Conservation (phyloP, 2,888 invertebrate genomes). For the Physocephala rufipes region DNA sequence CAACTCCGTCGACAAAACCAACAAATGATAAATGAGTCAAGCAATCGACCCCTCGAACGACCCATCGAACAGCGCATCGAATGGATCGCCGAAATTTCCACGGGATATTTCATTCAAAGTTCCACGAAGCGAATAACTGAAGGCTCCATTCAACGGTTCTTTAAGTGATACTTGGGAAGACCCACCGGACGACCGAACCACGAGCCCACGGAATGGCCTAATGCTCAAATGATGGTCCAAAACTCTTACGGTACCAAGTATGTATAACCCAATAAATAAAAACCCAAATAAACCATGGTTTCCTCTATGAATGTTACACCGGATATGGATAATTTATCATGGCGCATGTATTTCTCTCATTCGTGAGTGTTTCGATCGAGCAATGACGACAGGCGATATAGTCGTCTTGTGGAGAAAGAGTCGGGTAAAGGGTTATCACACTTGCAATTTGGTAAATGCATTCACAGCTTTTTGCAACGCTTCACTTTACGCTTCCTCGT, state of each 20-base stretch:
- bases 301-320: conserved; percentile 14
- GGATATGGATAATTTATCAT: conserved; percentile 30
- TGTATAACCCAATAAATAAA: no score
- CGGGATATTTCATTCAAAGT: no score
- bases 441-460: conserved; percentile 29
- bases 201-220: no score
- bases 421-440: conserved; percentile 15
- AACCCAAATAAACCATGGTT: conserved; percentile 2
- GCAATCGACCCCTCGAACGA: neutral
- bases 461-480: neutral
- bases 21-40: conserved; percentile 26
- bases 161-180: no score
- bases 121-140: no score
- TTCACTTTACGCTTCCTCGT: neutral
- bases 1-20: conserved; percentile 1
- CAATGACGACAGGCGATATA: neutral
- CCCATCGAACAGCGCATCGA: no score
- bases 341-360: neutral
- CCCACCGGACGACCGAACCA: no score
- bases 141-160: no score
- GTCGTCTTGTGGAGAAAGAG: no score
- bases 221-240: no score
- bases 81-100: no score
- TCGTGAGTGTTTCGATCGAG: neutral
- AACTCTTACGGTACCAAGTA: no score